Base-by-base conservation (phyloP, 2,113 vertebrate genomes). In the Chaetodon trifascialis region DNA sequence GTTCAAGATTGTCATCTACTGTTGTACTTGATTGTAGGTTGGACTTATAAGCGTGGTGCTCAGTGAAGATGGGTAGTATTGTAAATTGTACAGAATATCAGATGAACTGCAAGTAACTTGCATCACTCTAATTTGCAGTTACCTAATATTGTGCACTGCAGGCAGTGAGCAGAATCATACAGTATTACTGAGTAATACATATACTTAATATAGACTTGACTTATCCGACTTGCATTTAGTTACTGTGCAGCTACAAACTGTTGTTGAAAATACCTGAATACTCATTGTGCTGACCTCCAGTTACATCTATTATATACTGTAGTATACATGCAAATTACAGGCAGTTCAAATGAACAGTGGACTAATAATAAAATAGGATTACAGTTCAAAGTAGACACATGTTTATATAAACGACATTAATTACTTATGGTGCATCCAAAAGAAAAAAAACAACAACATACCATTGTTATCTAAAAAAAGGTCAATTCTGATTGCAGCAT, bases 101-200 rank as follows among this genome's bases (percentile, higher is more conserved):
- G 17, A 75, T 79, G 11, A 85, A 83, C 75, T 80, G 69, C 80
- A 83, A 85, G 67, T 84, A 77, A 89, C 77, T 80, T 85, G 82
- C 79, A 74, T 85, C 64, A 70, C 68, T 83, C 21, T 67, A 58
- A 80, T 73, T 76, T 88, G 82, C 82, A 84, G 83, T 92, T 92
- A 63, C 63, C 19, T 67, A 79, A 84, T 78, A 69, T 79, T 85
- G 73, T 92, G 86, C 88, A 91, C 90, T 93, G 93, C 91, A 77
- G 93, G 90, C 90, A 91, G 89, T 92, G 91, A 87, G 85, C 78
- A 88, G 73, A 79, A 71, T 85, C 10, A 21, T 78, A 79, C 79
- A 87, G 85, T 93, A 83, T 89, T 87, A 83, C 80, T 60, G 55
- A 88, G 83, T 93, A 84, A 91, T 86, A 90, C 72, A 86, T 73